A percentile compares a stretch with the other conserved stretches of the same genome.
Conservation (phyloP, 2,888 invertebrate genomes). For the Drosophila ezoana region DNA sequence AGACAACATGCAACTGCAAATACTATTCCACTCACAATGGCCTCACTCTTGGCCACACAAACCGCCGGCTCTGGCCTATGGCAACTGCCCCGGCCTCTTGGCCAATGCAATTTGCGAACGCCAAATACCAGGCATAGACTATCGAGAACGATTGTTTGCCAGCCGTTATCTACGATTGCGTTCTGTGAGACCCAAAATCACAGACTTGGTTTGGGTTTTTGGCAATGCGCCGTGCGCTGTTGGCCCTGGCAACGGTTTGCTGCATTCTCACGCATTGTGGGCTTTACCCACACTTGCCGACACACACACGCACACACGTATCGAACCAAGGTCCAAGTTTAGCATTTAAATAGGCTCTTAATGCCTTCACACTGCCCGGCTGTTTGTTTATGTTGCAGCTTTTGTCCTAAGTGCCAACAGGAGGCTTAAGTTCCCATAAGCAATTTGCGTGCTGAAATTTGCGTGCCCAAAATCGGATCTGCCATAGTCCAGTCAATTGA, state of each 20-base stretch:
- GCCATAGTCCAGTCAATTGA: not conserved
- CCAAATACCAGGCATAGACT: conserved; percentile 44
- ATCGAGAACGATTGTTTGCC: conserved; percentile 33
- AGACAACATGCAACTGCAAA: conserved; percentile 38
- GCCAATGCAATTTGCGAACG: conserved; percentile 47
- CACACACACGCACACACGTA: too few relatives aligned
- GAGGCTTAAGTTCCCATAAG: not conserved
- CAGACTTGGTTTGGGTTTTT: conserved; percentile 17
- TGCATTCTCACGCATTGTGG: conserved; percentile 46
- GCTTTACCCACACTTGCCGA: not conserved
- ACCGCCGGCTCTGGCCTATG: not conserved
- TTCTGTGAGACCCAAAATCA: conserved; percentile 22
- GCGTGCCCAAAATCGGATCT: too few relatives aligned
- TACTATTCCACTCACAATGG: conserved; percentile 5
- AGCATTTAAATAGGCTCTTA: conserved; percentile 71
- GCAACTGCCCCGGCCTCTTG: not conserved
- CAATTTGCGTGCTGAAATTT: too few relatives aligned
- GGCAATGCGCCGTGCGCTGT: not conserved
- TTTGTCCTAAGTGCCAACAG: conserved; percentile 3
- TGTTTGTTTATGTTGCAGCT: conserved; percentile 43
- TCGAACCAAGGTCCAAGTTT: conserved; percentile 42
- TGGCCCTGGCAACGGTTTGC: conserved; percentile 29
- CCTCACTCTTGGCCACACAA: not conserved
- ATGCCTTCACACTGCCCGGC: conserved; percentile 26
- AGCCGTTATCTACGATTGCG: conserved; percentile 43